phyloP scores from a whole-genome alignment of 2,113 vertebrate genomes.

The Corythornis cristatus region DNA sequence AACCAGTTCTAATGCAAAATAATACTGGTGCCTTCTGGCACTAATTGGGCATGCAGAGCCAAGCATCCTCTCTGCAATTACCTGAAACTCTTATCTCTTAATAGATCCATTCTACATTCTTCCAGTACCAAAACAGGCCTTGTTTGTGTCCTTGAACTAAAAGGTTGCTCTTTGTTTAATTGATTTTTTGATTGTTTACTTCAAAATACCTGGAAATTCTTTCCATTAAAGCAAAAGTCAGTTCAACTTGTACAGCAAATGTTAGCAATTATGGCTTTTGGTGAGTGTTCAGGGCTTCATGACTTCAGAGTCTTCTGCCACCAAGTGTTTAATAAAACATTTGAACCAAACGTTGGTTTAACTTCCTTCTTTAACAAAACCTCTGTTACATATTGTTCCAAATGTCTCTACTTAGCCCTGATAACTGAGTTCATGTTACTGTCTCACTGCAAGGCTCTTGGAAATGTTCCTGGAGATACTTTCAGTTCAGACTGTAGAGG shows the following conservation, averaged over 20 bases:
- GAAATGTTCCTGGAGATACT: background rate
- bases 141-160: background rate
- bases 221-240: slow-evolving; percentile 19
- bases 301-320: background rate
- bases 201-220: slow-evolving; percentile 38
- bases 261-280: background rate
- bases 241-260: background rate
- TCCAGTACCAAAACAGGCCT: background rate
- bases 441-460: background rate
- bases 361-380: background rate
- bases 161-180: background rate
- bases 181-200: slow-evolving; percentile 44
- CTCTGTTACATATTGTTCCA: background rate
- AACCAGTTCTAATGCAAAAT: background rate
- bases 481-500: background rate
- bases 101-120: background rate
- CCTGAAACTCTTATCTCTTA: background rate
- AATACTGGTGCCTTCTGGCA: background rate
- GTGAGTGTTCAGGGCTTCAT: background rate
- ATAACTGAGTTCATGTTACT: background rate
- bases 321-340: background rate
- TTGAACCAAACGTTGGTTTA: background rate
- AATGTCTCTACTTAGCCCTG: background rate
- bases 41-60: background rate
- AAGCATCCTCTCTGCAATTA: background rate